Conservation (phyloP, 2,797 vertebrate species). For the Pteropus rufus region DNA sequence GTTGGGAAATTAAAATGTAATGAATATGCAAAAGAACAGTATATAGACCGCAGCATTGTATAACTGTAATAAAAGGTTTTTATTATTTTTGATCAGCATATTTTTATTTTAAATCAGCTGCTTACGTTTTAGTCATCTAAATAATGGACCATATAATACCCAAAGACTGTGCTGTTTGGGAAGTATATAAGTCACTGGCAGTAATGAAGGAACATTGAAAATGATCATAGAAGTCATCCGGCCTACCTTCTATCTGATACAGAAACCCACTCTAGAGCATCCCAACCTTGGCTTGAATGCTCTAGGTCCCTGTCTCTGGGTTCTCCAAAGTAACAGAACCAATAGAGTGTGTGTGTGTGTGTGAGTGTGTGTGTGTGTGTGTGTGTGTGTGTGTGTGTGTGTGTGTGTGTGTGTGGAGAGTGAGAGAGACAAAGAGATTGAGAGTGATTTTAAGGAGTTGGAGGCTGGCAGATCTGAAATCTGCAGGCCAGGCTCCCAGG, state of each 20-base stretch:
- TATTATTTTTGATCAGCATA: not conserved
- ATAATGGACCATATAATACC: not conserved
- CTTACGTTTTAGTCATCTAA: not conserved
- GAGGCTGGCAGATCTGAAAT: not conserved
- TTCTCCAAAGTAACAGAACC: not conserved
- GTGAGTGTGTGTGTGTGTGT: not conserved
- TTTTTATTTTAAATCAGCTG: not conserved
- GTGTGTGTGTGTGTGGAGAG: not conserved
- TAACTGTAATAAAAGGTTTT: not conserved
- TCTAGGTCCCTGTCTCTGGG: not conserved
- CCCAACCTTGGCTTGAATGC: not conserved
- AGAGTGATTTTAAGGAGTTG: not conserved
- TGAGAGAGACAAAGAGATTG: no score
- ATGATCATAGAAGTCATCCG: not conserved
- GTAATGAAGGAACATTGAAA: not conserved
- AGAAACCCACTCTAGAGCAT: not conserved
- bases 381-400: not conserved
- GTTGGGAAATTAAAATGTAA: not conserved
- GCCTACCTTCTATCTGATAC: not conserved
- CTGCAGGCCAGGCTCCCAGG: not conserved
- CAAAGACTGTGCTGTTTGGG: not conserved
- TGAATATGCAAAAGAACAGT: not conserved
- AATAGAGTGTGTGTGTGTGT: not conserved
- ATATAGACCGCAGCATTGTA: not conserved
- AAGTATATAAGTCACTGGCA: not conserved